These are phyloP conservation scores for Marmota monax DNA, from an alignment of 2,113 vertebrate genomes.

Conservation along the genomic window DNA sequence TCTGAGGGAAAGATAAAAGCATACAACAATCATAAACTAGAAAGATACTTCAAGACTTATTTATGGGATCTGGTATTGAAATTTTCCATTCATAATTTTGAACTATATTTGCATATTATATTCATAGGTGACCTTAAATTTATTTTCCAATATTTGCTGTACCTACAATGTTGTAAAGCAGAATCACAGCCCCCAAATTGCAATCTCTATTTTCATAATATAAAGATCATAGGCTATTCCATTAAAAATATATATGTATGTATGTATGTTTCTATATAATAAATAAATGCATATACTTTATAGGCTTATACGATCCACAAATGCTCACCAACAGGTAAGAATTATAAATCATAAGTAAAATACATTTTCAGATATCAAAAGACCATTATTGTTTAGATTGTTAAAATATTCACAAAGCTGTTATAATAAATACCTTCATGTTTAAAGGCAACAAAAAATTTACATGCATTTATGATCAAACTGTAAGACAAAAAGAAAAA, in stretches of 20 bases:
- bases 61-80: not conserved
- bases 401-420: not conserved
- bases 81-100: not conserved
- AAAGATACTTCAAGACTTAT: too few relatives aligned
- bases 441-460: not conserved
- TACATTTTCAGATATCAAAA: not conserved
- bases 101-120: not conserved
- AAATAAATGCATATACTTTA: not conserved
- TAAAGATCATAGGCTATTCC: too few relatives aligned
- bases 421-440: not conserved
- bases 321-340: not conserved
- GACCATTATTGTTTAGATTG: too few relatives aligned
- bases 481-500: not conserved
- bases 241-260: not conserved
- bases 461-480: not conserved
- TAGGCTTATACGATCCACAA: not conserved
- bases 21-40: not conserved
- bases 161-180: not conserved
- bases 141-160: not conserved
- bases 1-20: not conserved
- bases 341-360: not conserved
- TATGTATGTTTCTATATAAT: not conserved
- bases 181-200: not conserved
- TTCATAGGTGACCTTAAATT: not conserved
- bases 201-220: not conserved